Evolutionary conservation across 2,888 invertebrate genomes (phyloP).

Genomic region (Xiphydria camelus): DNA sequence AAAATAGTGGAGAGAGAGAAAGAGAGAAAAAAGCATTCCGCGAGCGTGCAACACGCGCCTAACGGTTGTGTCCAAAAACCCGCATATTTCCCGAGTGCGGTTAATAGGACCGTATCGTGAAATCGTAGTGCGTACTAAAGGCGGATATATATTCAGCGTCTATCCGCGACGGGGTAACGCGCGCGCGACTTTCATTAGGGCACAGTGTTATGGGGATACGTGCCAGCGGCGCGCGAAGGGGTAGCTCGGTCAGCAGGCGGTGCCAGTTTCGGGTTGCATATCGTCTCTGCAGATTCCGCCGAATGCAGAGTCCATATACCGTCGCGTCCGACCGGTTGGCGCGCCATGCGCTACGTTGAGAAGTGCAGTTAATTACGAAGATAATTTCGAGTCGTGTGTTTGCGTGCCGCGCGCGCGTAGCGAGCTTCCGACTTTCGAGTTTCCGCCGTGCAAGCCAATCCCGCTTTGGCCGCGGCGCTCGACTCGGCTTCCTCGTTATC

Average conservation of each 20-base stretch:
- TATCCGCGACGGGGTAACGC: neutral
- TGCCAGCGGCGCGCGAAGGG: neutral
- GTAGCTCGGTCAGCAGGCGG: conserved; percentile 36
- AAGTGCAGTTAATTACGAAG: conserved; percentile 58
- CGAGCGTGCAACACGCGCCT: too few relatives aligned
- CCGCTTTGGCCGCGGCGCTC: conserved; percentile 29
- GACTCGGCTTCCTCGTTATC: conserved; percentile 31
- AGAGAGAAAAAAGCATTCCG: too few relatives aligned
- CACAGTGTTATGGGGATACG: conserved; percentile 1
- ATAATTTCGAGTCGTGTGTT: conserved; percentile 55
- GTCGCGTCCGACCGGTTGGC: conserved; percentile 47
- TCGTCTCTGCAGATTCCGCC: conserved; percentile 47
- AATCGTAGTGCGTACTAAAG: neutral
- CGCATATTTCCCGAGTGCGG: too few relatives aligned
- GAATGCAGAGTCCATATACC: conserved; percentile 40
- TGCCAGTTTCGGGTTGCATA: conserved; percentile 52
- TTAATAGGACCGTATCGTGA: too few relatives aligned
- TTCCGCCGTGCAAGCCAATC: conserved; percentile 46
- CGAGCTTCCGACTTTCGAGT: conserved; percentile 46
- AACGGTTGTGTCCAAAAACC: too few relatives aligned
- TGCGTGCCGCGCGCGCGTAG: conserved; percentile 54
- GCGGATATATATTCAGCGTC: neutral
- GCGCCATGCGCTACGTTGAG: conserved; percentile 57
- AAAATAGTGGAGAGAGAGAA: too few relatives aligned
- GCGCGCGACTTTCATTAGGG: neutral